phyloP scores from a whole-genome alignment of 2,888 invertebrate species.

The Itoplectis maculator region DNA sequence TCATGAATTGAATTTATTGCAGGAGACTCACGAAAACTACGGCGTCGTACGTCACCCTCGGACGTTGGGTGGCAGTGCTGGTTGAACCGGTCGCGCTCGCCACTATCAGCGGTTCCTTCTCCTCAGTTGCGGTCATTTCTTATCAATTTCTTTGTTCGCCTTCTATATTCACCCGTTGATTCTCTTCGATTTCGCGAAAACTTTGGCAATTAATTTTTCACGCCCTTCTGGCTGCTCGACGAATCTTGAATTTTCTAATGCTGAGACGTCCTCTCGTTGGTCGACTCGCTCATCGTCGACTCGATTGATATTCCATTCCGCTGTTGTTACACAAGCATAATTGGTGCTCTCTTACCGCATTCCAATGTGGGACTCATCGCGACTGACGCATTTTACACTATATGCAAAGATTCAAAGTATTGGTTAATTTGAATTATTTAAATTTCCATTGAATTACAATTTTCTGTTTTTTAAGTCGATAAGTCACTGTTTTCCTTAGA shows the following conservation, averaged over 20 bases:
- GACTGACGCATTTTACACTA: neutral
- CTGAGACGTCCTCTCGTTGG: neutral
- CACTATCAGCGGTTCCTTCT: conserved; percentile 77
- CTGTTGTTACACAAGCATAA: neutral
- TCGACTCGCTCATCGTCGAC: neutral
- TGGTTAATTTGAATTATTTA: neutral
- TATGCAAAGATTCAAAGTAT: neutral
- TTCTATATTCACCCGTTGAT: neutral
- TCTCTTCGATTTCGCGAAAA: neutral
- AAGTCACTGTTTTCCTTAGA: neutral
- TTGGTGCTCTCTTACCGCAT: neutral
- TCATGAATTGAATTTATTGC: neutral
- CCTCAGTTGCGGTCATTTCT: conserved; percentile 78
- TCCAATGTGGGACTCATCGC: neutral
- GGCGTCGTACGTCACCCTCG: conserved; percentile 74
- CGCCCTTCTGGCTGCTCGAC: neutral
- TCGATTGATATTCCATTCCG: neutral
- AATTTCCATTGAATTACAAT: neutral
- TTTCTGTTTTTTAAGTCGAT: no score
- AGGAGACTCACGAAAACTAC: conserved; percentile 74
- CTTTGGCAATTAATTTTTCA: neutral
- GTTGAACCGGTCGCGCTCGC: conserved; percentile 64
- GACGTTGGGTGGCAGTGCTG: conserved; percentile 63
- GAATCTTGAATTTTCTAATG: neutral
- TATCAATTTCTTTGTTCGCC: conserved; percentile 5